Conservation (phyloP, 1,140 invertebrate species). For the Augochlora pura region DNA sequence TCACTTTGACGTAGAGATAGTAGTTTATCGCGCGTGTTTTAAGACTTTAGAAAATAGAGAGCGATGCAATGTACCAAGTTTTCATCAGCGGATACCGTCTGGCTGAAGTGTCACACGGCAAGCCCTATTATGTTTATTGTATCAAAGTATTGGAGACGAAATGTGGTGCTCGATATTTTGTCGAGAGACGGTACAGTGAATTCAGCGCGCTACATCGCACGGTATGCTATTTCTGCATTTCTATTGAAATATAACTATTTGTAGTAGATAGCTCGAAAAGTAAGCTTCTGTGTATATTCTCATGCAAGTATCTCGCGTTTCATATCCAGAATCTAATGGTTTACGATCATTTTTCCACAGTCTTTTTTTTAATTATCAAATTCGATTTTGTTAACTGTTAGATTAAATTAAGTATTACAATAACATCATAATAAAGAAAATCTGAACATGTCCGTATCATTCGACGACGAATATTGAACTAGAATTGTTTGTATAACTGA, state of each 20-base stretch:
- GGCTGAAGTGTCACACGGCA: constrained; percentile 75
- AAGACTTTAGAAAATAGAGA: constrained; percentile 35
- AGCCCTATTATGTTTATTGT: constrained; percentile 82
- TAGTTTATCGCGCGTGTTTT: constrained; percentile 16
- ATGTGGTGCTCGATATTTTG: constrained; percentile 75
- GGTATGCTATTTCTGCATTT: constrained; percentile 69
- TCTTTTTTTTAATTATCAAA: background rate
- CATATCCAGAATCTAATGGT: background rate
- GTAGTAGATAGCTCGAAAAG: too few relatives aligned
- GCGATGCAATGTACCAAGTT: constrained; percentile 77
- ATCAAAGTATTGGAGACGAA: constrained; percentile 79
- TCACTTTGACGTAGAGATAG: background rate
- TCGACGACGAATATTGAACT: background rate
- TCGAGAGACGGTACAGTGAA: constrained; percentile 83
- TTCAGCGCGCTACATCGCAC: constrained; percentile 83
- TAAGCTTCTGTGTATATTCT: background rate
- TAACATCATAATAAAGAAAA: background rate
- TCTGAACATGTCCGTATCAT: background rate
- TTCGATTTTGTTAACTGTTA: background rate
- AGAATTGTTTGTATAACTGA: background rate
- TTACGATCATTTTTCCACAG: background rate
- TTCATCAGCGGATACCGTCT: constrained; percentile 78
- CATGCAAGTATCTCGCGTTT: background rate
- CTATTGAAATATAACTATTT: background rate
- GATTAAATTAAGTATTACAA: background rate